Base-by-base conservation (phyloP, 2,113 vertebrate genomes). In the Camarhynchus parvulus region DNA sequence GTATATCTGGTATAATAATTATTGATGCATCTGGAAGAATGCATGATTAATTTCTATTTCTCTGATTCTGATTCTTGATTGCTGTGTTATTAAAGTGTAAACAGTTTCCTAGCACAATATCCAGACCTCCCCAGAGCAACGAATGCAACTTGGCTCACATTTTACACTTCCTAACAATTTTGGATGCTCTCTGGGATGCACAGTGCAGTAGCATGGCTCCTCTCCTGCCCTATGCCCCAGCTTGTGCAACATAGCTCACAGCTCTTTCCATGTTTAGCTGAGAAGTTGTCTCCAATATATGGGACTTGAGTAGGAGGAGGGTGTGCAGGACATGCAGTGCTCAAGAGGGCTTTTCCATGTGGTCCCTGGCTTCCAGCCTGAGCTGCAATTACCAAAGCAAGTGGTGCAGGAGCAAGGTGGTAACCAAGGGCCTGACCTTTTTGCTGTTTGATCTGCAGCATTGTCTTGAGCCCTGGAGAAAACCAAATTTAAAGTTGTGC, bases 321-420 rank as follows among this genome's bases (percentile, higher is more conserved):
- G 19, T 19, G 16, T 21, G 20, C 30, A 59, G 24, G 28, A 33
- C 19, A 5, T 10, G 18, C 0, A 4, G 11, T 15, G 19, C 14
- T 50, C 22, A 47, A 39, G 13, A 27, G 6, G 31, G 18, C 18
- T 20, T 55, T 3, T 11, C 37, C 1, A 0, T 24, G 35, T 17
- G 2, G 12, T 59, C 14, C 24, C 50, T 44, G 39, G 24, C 18
- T 59, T 77, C 69, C 12, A 13, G 5, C 9, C 30, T 55, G 61
- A 74, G 10, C 14, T 59, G 25, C 30, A 62, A 15, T 27, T 42
- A 42, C 16, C 9, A 69, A 53, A 69, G 27, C 35, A 79, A 56
- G 17, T 4, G 4, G 5, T 37, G 15, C 10, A 25, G 7, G 9
- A 46, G 22, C 10, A 41, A 50, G 6, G 10, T 0, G 1, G 11